Evolutionary conservation across 92 coral and sea anemone species (phyloP).

Genomic region (Hydrozoanthus gracilis): DNA sequence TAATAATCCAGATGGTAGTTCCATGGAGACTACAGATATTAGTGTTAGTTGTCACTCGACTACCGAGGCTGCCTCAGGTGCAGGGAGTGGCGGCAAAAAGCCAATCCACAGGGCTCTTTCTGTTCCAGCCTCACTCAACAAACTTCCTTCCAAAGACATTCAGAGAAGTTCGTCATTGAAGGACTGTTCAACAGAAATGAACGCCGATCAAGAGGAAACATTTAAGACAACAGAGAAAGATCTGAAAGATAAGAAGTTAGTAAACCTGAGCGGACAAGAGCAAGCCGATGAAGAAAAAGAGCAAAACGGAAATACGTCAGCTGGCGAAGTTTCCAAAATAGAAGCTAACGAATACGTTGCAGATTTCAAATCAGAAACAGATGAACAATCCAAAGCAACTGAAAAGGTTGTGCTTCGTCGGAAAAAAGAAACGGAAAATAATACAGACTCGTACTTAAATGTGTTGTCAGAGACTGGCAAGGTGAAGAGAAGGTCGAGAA

Average conservation of each 20-base stretch:
- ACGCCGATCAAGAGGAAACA: background rate
- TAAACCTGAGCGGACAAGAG: background rate
- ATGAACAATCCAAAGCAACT: background rate
- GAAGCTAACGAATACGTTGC: slow-evolving; percentile 34
- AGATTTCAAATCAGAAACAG: slow-evolving; percentile 45
- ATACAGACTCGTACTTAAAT: slow-evolving; percentile 38
- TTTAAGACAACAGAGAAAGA: background rate
- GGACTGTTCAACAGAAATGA: background rate
- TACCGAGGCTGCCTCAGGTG: background rate
- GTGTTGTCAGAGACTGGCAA: slow-evolving; percentile 74
- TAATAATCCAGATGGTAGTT: background rate
- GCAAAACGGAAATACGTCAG: slow-evolving; percentile 1
- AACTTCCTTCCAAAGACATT: background rate
- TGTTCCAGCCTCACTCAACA: slow-evolving; percentile 21
- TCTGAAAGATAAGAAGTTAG: slow-evolving; percentile 1
- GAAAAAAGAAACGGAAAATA: background rate
- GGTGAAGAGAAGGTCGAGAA: slow-evolving; percentile 81
- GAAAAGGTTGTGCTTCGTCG: slow-evolving; percentile 22
- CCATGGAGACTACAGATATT: background rate
- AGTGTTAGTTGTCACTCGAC: background rate
- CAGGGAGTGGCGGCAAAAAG: background rate
- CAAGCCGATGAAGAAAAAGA: background rate
- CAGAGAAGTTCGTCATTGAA: slow-evolving; percentile 15
- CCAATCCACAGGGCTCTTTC: slow-evolving; percentile 17
- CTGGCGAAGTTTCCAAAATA: background rate